Percentiles rank a stretch among this genome's conserved stretches.
Conservation (phyloP, 1,140 invertebrate genomes). For the Dolichoris vasculosae region DNA sequence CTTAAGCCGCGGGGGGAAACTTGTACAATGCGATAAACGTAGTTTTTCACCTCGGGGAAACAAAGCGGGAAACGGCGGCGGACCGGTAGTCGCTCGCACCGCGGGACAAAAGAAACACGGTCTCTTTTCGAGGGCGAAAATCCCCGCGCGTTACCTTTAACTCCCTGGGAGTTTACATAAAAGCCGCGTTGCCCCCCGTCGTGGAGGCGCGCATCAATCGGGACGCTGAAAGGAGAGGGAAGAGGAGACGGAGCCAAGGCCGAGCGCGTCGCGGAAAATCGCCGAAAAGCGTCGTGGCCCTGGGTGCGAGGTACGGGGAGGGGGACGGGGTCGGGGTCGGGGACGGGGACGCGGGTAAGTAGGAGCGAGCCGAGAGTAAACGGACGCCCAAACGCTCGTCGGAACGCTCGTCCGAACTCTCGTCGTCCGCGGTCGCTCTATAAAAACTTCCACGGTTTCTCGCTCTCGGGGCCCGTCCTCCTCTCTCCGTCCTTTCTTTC, state of each 20-base stretch:
- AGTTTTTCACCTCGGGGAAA: not conserved
- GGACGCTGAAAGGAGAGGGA: too few relatives aligned
- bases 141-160: not conserved
- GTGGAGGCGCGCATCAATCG: too few relatives aligned
- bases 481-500: conserved; percentile 6
- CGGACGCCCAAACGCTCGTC: too few relatives aligned
- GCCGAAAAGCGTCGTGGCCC: not conserved
- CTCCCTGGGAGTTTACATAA: not conserved
- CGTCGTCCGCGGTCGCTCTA: not conserved
- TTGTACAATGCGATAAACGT: not conserved
- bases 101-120: not conserved
- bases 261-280: not conserved
- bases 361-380: not conserved
- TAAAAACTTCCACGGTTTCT: not conserved
- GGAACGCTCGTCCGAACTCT: too few relatives aligned
- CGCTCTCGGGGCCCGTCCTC: not conserved
- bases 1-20: not conserved
- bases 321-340: too few relatives aligned
- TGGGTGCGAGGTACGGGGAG: too few relatives aligned
- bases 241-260: not conserved
- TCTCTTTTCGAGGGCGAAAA: not conserved
- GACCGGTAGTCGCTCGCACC: not conserved
- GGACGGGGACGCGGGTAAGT: too few relatives aligned
- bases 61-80: not conserved
- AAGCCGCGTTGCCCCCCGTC: too few relatives aligned